A percentile compares a stretch with the other conserved stretches of the same genome.
phyloP scores from a whole-genome alignment of 2,797 vertebrate species.

The Eleutherodactylus coqui region DNA sequence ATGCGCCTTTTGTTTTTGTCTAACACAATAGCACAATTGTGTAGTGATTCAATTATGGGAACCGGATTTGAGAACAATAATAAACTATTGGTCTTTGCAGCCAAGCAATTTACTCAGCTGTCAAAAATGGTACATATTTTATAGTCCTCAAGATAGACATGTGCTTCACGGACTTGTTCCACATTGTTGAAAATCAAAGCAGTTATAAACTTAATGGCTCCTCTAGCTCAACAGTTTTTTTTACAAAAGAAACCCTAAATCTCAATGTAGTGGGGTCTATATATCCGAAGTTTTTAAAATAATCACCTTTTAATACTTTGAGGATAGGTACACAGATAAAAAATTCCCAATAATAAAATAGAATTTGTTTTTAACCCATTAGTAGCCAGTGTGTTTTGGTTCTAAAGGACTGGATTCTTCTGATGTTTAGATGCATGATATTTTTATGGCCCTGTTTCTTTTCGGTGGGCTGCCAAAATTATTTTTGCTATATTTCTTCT shows the following conservation, averaged over 20 bases:
- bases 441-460: too few relatives aligned
- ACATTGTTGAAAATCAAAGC: neutral
- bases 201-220: neutral
- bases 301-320: too few relatives aligned
- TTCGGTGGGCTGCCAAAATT: too few relatives aligned
- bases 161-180: neutral
- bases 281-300: neutral
- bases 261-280: neutral
- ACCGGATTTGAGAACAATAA: slow-evolving; percentile 11
- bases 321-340: too few relatives aligned
- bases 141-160: neutral
- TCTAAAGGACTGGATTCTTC: too few relatives aligned
- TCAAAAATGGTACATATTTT: slow-evolving; percentile 2
- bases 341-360: too few relatives aligned
- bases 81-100: slow-evolving; percentile 11
- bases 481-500: too few relatives aligned
- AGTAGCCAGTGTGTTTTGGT: too few relatives aligned
- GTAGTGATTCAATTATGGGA: slow-evolving; percentile 17
- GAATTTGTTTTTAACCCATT: too few relatives aligned
- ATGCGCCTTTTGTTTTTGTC: slow-evolving; percentile 28
- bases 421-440: too few relatives aligned
- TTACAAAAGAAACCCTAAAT: neutral
- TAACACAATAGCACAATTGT: slow-evolving; percentile 20
- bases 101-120: slow-evolving; percentile 23
- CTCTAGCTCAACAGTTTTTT: neutral